phyloP scores from a whole-genome alignment of 2,888 invertebrate genomes.

The Perithous albicinctus region DNA sequence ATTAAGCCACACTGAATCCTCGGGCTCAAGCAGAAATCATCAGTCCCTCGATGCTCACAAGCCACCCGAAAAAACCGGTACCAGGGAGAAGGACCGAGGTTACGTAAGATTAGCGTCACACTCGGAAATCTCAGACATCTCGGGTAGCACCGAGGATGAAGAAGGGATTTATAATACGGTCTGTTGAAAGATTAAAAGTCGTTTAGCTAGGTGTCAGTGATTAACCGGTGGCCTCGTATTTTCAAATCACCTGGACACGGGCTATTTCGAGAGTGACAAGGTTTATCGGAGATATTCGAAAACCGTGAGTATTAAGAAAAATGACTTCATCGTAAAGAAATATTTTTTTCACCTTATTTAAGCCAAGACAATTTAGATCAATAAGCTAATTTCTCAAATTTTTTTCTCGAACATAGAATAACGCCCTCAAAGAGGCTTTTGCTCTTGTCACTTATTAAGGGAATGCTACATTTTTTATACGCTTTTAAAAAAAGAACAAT shows the following conservation, averaged over 20 bases:
- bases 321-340: neutral
- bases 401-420: too few species aligned
- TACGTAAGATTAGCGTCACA: constrained; percentile 81
- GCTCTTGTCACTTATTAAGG: too few species aligned
- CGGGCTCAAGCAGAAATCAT: constrained; percentile 59
- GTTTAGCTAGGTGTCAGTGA: neutral
- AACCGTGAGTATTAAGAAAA: neutral
- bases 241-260: neutral
- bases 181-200: constrained; percentile 76
- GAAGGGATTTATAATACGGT: constrained; percentile 84
- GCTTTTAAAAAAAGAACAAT: too few species aligned
- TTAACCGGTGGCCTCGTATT: neutral
- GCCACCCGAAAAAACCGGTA: constrained; percentile 69
- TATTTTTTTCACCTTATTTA: neutral
- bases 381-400: too few species aligned
- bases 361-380: too few species aligned
- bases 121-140: constrained; percentile 80
- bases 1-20: constrained; percentile 60
- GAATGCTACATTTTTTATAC: too few species aligned
- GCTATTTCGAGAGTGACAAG: neutral
- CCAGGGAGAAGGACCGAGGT: constrained; percentile 79
- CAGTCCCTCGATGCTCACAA: constrained; percentile 71
- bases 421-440: too few species aligned
- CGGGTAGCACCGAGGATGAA: constrained; percentile 81
- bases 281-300: neutral